Conservation (phyloP, 2,888 invertebrate species). For the Lampropteryx suffumata region DNA sequence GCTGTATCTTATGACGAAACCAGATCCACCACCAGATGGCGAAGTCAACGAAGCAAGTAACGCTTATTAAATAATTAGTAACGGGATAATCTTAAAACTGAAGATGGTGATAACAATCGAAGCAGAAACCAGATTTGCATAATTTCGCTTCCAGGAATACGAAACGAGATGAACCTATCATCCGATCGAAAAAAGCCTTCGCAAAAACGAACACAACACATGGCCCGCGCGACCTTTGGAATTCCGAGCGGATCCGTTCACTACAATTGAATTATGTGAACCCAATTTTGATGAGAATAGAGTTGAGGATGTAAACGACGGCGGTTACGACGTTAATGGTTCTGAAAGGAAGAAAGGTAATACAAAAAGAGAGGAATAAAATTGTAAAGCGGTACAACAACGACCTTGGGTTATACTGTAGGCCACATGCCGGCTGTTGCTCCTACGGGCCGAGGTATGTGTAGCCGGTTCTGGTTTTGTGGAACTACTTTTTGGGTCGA, state of each 20-base stretch:
- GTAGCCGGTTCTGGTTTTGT: conserved; percentile 70
- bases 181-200: conserved; percentile 59
- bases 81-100: conserved; percentile 31
- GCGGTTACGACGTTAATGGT: conserved; percentile 47
- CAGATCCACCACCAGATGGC: conserved; percentile 50
- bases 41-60: conserved; percentile 23
- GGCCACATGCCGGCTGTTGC: conserved; percentile 76
- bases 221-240: conserved; percentile 73
- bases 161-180: conserved; percentile 57
- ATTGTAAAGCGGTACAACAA: conserved; percentile 72
- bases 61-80: conserved; percentile 25
- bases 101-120: conserved; percentile 36
- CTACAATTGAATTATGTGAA: conserved; percentile 32
- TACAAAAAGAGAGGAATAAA: conserved; percentile 68
- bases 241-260: conserved; percentile 50
- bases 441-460: conserved; percentile 49
- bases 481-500: conserved; percentile 52
- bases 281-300: conserved; percentile 32
- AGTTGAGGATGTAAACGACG: conserved; percentile 35
- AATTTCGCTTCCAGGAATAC: conserved; percentile 42
- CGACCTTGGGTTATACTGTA: conserved; percentile 79
- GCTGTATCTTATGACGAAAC: conserved; percentile 49
- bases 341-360: conserved; percentile 66
- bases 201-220: conserved; percentile 73
- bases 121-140: conserved; percentile 39